phyloP scores from a whole-genome alignment of 2,797 vertebrate species.

The Sebastes diaconus region DNA sequence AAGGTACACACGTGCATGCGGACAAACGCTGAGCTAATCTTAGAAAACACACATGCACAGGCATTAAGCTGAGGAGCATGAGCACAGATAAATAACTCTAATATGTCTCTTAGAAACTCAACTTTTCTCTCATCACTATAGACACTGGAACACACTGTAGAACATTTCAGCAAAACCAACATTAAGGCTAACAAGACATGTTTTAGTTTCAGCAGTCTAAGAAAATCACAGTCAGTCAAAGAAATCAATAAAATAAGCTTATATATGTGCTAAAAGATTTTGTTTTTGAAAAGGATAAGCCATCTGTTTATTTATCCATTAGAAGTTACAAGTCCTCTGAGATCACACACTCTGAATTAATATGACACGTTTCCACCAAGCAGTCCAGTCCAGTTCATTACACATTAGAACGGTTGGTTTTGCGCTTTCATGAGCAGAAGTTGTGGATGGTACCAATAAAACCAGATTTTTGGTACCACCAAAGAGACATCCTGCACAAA shows the following conservation, averaged over 20 bases:
- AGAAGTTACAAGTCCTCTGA: too few species aligned
- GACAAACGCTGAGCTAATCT: constrained; percentile 1
- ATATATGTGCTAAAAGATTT: neutral
- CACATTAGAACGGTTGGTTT: too few species aligned
- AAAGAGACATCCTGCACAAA: too few species aligned
- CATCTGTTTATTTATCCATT: too few species aligned
- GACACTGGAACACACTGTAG: neutral
- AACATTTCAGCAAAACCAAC: neutral
- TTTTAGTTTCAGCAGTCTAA: neutral
- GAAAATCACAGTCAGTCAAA: neutral
- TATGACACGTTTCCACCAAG: too few species aligned
- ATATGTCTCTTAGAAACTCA: neutral
- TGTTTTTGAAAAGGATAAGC: neutral
- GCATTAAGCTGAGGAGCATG: neutral
- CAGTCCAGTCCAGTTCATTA: too few species aligned
- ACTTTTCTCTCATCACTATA: neutral
- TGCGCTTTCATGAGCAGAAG: too few species aligned
- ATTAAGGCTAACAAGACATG: neutral
- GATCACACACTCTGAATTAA: too few species aligned
- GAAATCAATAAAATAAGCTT: neutral
- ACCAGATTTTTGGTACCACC: too few species aligned
- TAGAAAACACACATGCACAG: neutral
- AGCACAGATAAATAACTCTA: neutral
- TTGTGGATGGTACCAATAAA: too few species aligned
- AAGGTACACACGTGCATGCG: neutral